Base-by-base conservation (phyloP, 2,888 invertebrate species). In the Acleris emargana region DNA sequence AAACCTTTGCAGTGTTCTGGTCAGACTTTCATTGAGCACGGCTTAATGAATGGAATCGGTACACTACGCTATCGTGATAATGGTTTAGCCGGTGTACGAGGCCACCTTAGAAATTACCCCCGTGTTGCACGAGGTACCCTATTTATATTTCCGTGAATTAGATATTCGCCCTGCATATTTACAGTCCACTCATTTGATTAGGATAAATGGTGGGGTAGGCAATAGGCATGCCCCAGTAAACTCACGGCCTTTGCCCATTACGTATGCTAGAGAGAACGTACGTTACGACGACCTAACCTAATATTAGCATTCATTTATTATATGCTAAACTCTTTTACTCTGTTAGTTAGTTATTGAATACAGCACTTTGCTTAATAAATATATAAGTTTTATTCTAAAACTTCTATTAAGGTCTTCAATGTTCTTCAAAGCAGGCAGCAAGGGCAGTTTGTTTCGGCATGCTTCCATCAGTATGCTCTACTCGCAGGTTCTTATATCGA, bases 131-230 rank as follows among this genome's bases (percentile, higher is more conserved):
- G 38, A 32, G 18, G 17, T 1, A 18, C 20, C 16, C 20, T 51
- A 18, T 51, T 17, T 51, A 50, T 1, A 43, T 59, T 17, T 17
- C 43, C 22, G 16, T 43, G 28, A 50, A 59, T 43, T 38, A 42
- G 16, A 43, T 43, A 42, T 59, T 38, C 42, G 51, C 16, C 38
- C 20, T 22, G 20, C 17, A 52, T 52, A 18, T 43, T 11, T 43
- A 25, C 2, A 28, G 16, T 59, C 5, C 20, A 17, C 42, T 13
- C 18, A 50, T 38, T 42, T 25, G 17, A 51, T 51, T 59, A 20
- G 42, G 11, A 59, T 22, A 43, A 51, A 59, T 43, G 54, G 54
- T 42, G 20, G 38, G 53, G 53, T 53, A 53, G 32, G 42, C 38
- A 38, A 32, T 38, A 53, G 32, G 20, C 38, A 11, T 38, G 43